Percentiles rank a stretch among this genome's conserved stretches.
Conservation (phyloP, 2,113 vertebrate genomes). For the Prinia subflava region DNA sequence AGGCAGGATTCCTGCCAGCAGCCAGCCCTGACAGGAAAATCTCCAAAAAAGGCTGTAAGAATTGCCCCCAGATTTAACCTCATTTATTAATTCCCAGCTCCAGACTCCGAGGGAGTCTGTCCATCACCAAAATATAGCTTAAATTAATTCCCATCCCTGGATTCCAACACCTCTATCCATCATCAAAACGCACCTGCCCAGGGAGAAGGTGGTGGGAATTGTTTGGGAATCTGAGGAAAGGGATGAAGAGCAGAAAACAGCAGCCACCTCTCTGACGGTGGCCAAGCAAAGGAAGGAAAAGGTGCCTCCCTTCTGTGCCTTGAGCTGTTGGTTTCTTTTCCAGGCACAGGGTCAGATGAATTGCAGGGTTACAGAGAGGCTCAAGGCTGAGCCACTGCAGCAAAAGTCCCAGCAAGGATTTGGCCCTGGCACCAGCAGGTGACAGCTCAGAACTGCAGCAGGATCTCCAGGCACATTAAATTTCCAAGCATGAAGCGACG, state of each 20-base stretch:
- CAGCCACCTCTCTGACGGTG: background rate
- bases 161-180: background rate
- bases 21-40: background rate
- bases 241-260: background rate
- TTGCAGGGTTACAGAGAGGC: background rate
- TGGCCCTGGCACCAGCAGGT: background rate
- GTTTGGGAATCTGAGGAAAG: background rate
- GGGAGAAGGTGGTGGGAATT: background rate
- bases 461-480: background rate
- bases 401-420: background rate
- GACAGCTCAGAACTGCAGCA: background rate
- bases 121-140: background rate
- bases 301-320: background rate
- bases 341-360: background rate
- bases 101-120: background rate
- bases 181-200: background rate
- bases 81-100: background rate
- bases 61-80: background rate
- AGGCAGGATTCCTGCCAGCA: background rate
- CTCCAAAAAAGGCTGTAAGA: background rate
- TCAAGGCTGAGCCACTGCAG: background rate
- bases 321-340: background rate
- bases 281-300: background rate
- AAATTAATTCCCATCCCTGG: background rate
- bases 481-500: background rate